Evolutionary conservation across 1,140 invertebrate genomes (phyloP).

Genomic region (Sweltsa coloradensis): DNA sequence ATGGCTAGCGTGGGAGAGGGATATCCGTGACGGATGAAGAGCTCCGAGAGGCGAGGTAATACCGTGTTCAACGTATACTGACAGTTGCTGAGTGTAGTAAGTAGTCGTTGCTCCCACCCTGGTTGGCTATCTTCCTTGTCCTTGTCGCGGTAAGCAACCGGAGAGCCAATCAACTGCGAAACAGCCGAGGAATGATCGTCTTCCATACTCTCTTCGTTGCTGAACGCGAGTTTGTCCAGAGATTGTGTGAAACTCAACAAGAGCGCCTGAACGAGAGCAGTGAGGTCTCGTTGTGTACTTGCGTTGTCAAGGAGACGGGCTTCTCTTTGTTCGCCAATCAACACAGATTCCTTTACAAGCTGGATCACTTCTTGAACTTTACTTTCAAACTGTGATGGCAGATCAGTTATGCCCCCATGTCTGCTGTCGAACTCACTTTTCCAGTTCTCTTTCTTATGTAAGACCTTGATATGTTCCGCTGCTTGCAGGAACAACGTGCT

Average conservation of each 20-base stretch:
- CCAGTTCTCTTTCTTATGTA: constrained; percentile 78
- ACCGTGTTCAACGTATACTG: constrained; percentile 64
- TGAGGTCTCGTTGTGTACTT: constrained; percentile 48
- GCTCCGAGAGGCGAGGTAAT: constrained; percentile 52
- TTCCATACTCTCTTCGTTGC: constrained; percentile 34
- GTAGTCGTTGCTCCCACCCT: constrained; percentile 51
- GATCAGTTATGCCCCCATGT: constrained; percentile 66
- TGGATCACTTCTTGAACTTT: constrained; percentile 73
- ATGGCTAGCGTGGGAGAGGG: constrained; percentile 51
- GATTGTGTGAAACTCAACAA: constrained; percentile 44
- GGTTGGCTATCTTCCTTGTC: constrained; percentile 7
- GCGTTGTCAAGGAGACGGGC: constrained; percentile 47
- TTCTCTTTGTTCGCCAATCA: constrained; percentile 56
- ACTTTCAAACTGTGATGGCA: constrained; percentile 32
- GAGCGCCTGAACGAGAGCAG: constrained; percentile 54
- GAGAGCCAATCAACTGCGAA: constrained; percentile 49
- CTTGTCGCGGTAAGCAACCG: constrained; percentile 32
- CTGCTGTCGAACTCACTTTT: constrained; percentile 69
- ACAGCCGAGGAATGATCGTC: constrained; percentile 36
- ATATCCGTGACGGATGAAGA: constrained; percentile 51
- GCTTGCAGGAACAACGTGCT: constrained; percentile 74
- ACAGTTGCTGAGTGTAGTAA: constrained; percentile 84
- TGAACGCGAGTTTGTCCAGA: constrained; percentile 48
- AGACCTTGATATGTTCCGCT: constrained; percentile 59
- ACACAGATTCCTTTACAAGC: constrained; percentile 72